phyloP scores from a whole-genome alignment of 2,113 vertebrate species.

The Colaptes auratus region DNA sequence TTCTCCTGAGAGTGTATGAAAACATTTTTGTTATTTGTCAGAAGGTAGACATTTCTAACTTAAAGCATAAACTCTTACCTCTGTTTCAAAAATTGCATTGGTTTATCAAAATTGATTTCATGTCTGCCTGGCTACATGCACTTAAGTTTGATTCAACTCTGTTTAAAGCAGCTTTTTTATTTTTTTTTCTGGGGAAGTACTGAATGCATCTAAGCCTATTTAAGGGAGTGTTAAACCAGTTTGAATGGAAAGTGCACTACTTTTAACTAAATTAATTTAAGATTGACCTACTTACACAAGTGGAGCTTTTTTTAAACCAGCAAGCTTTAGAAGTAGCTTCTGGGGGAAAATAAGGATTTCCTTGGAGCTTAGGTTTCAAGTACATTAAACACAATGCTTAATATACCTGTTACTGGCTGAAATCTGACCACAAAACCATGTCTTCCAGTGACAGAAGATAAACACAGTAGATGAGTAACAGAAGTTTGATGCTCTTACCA shows the following conservation, averaged over 20 bases:
- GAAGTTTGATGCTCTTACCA: background rate
- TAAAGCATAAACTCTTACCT: background rate
- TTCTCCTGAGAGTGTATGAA: background rate
- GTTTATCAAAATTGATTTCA: slow-evolving; percentile 12
- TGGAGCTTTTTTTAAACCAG: slow-evolving; percentile 24
- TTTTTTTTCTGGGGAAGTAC: slow-evolving; percentile 2
- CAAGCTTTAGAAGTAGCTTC: background rate
- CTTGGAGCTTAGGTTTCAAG: slow-evolving; percentile 11
- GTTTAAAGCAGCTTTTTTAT: background rate
- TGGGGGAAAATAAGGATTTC: slow-evolving; percentile 9
- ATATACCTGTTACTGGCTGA: background rate
- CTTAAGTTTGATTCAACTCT: slow-evolving; percentile 20
- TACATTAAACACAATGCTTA: background rate
- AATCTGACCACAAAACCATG: background rate
- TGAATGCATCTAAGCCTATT: slow-evolving; percentile 42
- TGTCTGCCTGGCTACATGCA: background rate
- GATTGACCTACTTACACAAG: slow-evolving; percentile 39
- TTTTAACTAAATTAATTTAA: slow-evolving; percentile 53
- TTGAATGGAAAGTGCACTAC: slow-evolving; percentile 18
- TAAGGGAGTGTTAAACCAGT: slow-evolving; percentile 49
- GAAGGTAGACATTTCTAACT: background rate
- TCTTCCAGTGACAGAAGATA: background rate
- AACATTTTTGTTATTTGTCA: background rate
- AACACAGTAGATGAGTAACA: background rate
- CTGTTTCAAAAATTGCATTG: background rate